Evolutionary conservation across 1,140 invertebrate species (phyloP).

Genomic region (Aethina tumida): DNA sequence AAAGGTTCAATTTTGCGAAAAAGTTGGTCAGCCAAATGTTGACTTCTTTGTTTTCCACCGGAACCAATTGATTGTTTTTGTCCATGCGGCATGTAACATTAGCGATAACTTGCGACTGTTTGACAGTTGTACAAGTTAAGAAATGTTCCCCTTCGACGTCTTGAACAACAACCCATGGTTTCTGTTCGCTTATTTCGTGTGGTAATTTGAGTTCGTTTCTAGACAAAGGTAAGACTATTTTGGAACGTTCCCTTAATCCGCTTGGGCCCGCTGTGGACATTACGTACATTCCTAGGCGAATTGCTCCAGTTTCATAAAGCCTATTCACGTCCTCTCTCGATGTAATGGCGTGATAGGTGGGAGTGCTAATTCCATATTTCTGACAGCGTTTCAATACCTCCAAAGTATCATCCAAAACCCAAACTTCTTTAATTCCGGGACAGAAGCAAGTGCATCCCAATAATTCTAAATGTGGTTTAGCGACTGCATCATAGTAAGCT

Average conservation of each 20-base stretch:
- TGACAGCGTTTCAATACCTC: constrained; percentile 58
- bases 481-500: constrained; percentile 68
- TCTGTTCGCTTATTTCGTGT: constrained; percentile 57
- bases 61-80: constrained; percentile 53
- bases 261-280: constrained; percentile 61
- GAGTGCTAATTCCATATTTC: constrained; percentile 49
- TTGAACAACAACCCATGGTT: constrained; percentile 64
- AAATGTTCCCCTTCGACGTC: constrained; percentile 63
- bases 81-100: constrained; percentile 70
- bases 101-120: constrained; percentile 60
- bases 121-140: constrained; percentile 69
- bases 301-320: constrained; percentile 56
- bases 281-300: constrained; percentile 53
- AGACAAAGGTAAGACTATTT: constrained; percentile 53
- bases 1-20: constrained; percentile 49
- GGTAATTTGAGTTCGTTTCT: constrained; percentile 51
- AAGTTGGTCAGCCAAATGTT: constrained; percentile 61
- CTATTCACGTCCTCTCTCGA: constrained; percentile 53
- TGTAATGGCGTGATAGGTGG: constrained; percentile 51
- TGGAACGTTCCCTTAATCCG: constrained; percentile 55
- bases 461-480: constrained; percentile 65
- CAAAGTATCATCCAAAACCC: constrained; percentile 59
- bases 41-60: constrained; percentile 55
- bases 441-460: constrained; percentile 68
- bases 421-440: constrained; percentile 59